phyloP scores from a whole-genome alignment of 2,113 vertebrate species.

The Heptranchias perlo region DNA sequence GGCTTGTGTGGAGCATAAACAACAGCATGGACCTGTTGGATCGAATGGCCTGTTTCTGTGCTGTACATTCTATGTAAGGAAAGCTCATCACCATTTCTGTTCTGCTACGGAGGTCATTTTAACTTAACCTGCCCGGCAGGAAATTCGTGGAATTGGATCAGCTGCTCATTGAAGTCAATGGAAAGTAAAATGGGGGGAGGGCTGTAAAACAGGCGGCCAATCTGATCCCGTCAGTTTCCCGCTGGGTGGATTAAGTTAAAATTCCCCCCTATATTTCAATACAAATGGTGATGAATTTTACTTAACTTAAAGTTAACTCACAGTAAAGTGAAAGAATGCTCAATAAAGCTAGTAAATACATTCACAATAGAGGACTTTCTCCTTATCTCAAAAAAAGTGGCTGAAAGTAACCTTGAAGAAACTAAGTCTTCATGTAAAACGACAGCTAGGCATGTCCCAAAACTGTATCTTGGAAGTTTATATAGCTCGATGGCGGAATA shows the following conservation, averaged over 20 bases:
- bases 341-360: not conserved
- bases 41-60: too few species aligned
- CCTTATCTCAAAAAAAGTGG: not conserved
- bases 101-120: not conserved
- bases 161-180: not conserved
- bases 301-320: not conserved
- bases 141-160: not conserved
- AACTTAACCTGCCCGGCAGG: not conserved
- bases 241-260: not conserved
- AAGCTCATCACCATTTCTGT: not conserved
- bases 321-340: not conserved
- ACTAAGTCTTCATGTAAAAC: not conserved
- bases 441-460: too few species aligned
- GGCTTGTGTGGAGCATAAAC: too few species aligned
- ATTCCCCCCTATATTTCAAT: not conserved
- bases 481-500: not conserved
- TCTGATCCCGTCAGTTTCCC: not conserved
- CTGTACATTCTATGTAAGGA: not conserved
- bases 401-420: not conserved
- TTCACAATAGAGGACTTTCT: not conserved
- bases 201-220: too few species aligned
- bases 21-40: too few species aligned
- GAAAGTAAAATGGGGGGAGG: not conserved
- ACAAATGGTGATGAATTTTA: not conserved
- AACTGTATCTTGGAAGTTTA: not conserved